phyloP scores from a whole-genome alignment of 2,113 vertebrate genomes.

The Axis porcinus region DNA sequence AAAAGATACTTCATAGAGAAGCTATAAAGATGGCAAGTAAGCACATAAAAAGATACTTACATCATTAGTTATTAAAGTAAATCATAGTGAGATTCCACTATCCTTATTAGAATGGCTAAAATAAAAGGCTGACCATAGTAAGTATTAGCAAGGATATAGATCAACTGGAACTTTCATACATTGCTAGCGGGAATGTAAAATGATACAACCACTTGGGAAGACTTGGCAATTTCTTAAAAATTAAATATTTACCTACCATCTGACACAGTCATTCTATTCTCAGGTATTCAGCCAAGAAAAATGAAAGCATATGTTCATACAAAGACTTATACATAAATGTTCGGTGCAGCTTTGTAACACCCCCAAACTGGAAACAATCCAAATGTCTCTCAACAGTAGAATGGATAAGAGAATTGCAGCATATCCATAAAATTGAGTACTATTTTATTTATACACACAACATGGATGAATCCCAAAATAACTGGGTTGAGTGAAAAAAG shows the following conservation, averaged over 20 bases:
- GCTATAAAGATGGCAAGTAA: not conserved
- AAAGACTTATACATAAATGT: not conserved
- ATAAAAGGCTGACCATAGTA: not conserved
- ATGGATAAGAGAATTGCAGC: not conserved
- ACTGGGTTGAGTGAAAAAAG: not conserved
- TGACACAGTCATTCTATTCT: not conserved
- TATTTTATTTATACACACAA: not conserved
- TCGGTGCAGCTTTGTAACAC: not conserved
- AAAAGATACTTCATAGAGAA: conserved; percentile 31
- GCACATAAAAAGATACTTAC: not conserved
- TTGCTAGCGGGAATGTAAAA: not conserved
- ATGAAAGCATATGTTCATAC: not conserved
- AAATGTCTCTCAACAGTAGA: not conserved
- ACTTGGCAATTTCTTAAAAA: not conserved
- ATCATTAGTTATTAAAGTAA: conserved; percentile 25
- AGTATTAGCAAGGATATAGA: not conserved
- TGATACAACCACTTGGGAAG: not conserved
- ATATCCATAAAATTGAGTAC: not conserved
- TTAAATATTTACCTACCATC: not conserved
- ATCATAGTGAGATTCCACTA: not conserved
- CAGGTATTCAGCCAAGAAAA: not conserved
- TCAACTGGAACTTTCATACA: not conserved
- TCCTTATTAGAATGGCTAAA: conserved; percentile 18
- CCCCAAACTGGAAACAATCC: not conserved
- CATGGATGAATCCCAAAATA: not conserved